These are phyloP conservation scores for Cacatua alba DNA, from an alignment of 2,113 vertebrate genomes.

Conservation along the genomic window DNA sequence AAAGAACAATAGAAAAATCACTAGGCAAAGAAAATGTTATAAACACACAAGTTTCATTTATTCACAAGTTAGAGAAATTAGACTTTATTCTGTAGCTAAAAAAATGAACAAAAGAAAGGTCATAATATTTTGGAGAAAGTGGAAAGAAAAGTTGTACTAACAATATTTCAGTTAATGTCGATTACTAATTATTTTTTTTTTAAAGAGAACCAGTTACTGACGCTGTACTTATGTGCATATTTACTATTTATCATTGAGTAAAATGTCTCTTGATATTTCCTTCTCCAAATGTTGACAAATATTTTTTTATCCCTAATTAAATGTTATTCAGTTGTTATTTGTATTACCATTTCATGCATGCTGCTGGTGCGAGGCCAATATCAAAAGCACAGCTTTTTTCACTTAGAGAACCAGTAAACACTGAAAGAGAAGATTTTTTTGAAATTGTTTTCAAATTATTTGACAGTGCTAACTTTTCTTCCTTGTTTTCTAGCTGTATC, in stretches of 20 bases:
- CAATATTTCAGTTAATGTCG: background rate
- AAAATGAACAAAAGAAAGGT: background rate
- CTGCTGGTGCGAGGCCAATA: background rate
- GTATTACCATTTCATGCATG: background rate
- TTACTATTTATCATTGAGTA: background rate
- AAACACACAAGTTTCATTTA: background rate
- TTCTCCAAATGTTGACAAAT: background rate
- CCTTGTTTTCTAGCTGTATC: background rate
- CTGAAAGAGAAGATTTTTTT: background rate
- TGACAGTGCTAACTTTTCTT: background rate
- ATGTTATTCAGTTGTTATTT: background rate
- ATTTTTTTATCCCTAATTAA: background rate
- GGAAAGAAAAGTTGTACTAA: background rate
- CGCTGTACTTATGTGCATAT: background rate
- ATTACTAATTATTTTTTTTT: background rate
- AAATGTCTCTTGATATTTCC: background rate
- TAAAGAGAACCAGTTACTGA: background rate
- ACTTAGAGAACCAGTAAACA: background rate
- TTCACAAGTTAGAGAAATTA: background rate
- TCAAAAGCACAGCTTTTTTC: background rate
- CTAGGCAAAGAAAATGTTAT: background rate
- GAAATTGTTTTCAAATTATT: background rate
- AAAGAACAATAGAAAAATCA: background rate
- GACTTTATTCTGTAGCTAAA: background rate
- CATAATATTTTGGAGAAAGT: background rate